Evolutionary conservation across 2,113 vertebrate genomes (phyloP).

Genomic region (Podilymbus podiceps): DNA sequence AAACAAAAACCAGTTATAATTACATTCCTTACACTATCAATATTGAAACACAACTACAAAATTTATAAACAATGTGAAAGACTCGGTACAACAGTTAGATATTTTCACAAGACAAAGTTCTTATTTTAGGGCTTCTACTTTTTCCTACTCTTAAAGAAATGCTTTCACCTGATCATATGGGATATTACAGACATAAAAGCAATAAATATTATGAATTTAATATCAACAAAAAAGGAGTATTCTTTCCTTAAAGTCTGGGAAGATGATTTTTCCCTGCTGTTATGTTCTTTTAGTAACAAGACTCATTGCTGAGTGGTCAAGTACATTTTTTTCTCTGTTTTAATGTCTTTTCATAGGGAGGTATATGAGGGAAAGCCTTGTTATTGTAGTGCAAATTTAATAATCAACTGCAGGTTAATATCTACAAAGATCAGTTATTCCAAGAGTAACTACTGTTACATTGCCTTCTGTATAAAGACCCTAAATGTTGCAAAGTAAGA

Average conservation of each 20-base stretch:
- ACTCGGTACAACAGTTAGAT: background rate
- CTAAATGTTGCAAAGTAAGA: background rate
- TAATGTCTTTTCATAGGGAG: background rate
- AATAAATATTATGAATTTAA: background rate
- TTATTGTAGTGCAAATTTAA: background rate
- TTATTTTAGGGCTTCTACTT: background rate
- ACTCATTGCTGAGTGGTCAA: background rate
- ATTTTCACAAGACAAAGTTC: background rate
- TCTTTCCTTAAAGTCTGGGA: background rate
- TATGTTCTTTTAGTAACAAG: background rate
- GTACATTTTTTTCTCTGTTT: background rate
- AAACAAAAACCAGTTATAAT: background rate
- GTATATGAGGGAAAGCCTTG: background rate
- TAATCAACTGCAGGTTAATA: background rate
- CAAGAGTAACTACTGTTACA: background rate
- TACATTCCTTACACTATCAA: background rate
- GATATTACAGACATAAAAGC: background rate
- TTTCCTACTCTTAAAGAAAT: background rate
- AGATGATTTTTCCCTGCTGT: background rate
- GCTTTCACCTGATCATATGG: background rate
- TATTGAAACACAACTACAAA: background rate
- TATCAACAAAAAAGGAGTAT: background rate
- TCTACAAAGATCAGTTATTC: background rate
- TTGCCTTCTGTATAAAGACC: background rate
- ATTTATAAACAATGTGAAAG: background rate